A percentile compares a stretch with the other conserved stretches of the same genome.
Conservation (phyloP, 2,113 vertebrate genomes). For the Pipa parva region DNA sequence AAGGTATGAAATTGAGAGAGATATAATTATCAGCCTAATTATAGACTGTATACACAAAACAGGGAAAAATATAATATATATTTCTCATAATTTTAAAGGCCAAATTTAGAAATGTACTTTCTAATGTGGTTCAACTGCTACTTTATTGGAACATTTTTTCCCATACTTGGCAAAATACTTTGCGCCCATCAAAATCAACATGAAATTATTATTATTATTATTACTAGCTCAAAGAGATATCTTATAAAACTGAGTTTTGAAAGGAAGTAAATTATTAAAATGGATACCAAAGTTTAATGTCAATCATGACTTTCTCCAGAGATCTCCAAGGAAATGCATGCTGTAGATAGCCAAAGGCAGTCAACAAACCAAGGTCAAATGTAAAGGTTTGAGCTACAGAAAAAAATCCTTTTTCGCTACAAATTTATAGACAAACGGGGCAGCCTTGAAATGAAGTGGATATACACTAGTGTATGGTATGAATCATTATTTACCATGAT, state of each 20-base stretch:
- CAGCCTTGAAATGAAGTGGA: slow-evolving; percentile 69
- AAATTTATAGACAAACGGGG: slow-evolving; percentile 64
- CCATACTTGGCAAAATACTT: no score
- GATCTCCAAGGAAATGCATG: slow-evolving; percentile 64
- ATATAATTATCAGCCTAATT: no score
- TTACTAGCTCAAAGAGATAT: no score
- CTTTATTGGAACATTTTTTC: no score
- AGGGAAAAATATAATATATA: no score
- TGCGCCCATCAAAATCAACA: no score
- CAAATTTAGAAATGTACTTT: no score
- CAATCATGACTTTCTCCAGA: slow-evolving; percentile 60
- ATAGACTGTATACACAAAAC: no score
- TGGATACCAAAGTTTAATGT: slow-evolving; percentile 80
- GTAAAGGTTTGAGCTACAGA: slow-evolving; percentile 76
- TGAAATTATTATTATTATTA: no score
- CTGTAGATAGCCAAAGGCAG: slow-evolving; percentile 74
- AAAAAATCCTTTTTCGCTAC: slow-evolving; percentile 77
- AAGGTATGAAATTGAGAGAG: no score
- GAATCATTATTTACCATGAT: slow-evolving; percentile 71
- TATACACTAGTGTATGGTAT: slow-evolving; percentile 64
- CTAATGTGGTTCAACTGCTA: no score
- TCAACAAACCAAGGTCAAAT: slow-evolving; percentile 68
- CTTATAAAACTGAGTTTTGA: slow-evolving; percentile 37
- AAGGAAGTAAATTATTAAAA: slow-evolving; percentile 69
- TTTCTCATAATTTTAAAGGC: no score